Conservation (phyloP, 2,888 invertebrate genomes). For the Eupithecia insigniata region DNA sequence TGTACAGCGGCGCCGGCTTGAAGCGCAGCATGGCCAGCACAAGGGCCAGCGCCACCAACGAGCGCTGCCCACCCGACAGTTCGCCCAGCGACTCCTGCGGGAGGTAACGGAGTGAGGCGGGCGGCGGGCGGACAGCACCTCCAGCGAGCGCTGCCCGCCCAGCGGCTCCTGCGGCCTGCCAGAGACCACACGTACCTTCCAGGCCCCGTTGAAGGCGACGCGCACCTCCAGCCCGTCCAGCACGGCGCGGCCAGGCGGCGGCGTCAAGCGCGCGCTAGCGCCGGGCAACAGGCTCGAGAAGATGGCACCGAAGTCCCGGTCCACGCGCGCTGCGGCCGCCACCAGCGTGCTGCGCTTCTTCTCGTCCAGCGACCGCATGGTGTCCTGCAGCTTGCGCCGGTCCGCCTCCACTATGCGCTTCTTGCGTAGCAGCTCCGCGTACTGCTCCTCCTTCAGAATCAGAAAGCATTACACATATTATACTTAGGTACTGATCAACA, state of each 20-base stretch:
- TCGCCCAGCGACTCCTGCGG: conserved; percentile 91
- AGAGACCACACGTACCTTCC: conserved; percentile 92
- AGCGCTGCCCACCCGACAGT: conserved; percentile 98
- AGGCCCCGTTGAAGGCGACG: conserved; percentile 95
- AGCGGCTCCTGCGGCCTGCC: conserved; percentile 91
- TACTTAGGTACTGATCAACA: too few species aligned
- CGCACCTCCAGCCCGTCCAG: conserved; percentile 92
- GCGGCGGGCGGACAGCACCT: conserved; percentile 89
- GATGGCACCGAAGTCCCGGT: conserved; percentile 97
- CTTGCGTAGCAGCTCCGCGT: conserved; percentile 88
- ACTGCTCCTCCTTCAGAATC: conserved; percentile 87
- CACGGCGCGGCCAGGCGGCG: conserved; percentile 89
- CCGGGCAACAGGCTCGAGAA: conserved; percentile 96
- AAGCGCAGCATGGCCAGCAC: conserved; percentile 98
- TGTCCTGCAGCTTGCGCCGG: conserved; percentile 88
- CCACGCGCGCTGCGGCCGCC: conserved; percentile 93
- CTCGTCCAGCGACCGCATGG: conserved; percentile 94
- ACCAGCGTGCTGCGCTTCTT: conserved; percentile 93
- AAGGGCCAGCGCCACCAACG: conserved; percentile 97
- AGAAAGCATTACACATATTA: not conserved
- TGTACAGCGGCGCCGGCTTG: conserved; percentile 99
- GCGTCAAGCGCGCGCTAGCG: conserved; percentile 92
- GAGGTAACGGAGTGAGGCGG: too few species aligned
- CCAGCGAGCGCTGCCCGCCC: conserved; percentile 98
- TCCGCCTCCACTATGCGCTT: conserved; percentile 89